Evolutionary conservation across 2,797 vertebrate genomes (phyloP).

Genomic region (Pangasius sanitwongsei): DNA sequence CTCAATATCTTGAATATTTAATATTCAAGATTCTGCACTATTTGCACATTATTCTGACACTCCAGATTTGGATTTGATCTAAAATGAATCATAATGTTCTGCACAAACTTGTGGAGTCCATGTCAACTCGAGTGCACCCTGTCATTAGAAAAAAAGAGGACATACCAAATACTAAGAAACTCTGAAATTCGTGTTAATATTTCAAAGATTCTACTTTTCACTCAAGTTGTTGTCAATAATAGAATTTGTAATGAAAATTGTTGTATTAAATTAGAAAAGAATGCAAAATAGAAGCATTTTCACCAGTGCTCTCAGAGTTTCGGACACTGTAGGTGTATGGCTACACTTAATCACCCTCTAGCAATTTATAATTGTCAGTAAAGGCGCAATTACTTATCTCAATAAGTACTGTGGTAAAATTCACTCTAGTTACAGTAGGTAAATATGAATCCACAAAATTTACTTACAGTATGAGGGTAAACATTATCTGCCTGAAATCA

Average conservation of each 20-base stretch:
- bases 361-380: neutral
- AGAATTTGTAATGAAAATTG: neutral
- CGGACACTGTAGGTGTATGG: neutral
- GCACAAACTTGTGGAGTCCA: neutral
- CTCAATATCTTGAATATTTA: neutral
- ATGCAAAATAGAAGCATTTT: neutral
- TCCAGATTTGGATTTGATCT: neutral
- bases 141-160: neutral
- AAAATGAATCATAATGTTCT: neutral
- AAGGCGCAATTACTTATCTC: neutral
- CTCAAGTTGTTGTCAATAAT: neutral
- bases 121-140: neutral
- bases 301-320: neutral
- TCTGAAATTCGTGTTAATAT: neutral
- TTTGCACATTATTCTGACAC: neutral
- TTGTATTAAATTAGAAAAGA: neutral
- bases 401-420: neutral
- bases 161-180: neutral
- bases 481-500: neutral
- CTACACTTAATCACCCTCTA: neutral
- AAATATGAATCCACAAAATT: neutral
- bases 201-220: neutral
- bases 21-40: neutral
- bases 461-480: neutral
- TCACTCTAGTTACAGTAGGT: neutral